Percentiles rank a stretch among this genome's conserved stretches.
Evolutionary conservation across 2,797 vertebrate genomes (phyloP).

Genomic region (Orestias chungarensis): DNA sequence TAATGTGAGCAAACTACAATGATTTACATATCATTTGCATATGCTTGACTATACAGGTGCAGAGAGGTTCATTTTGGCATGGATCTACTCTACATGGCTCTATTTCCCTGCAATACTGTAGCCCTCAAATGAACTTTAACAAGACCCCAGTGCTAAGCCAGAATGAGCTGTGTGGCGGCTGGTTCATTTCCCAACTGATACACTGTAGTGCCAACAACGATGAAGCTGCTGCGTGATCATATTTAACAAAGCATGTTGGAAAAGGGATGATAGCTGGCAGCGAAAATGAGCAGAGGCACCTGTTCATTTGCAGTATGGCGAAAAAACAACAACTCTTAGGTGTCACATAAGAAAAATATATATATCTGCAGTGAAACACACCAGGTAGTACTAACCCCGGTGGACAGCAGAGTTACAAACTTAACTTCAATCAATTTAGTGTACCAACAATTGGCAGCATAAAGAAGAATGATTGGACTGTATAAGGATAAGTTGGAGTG

Average conservation of each 20-base stretch:
- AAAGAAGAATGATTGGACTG: slow-evolving; percentile 20
- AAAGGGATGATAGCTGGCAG: slow-evolving; percentile 46
- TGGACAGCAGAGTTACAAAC: slow-evolving; percentile 8
- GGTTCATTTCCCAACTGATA: slow-evolving; percentile 64
- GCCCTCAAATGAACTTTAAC: slow-evolving; percentile 57
- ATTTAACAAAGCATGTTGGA: slow-evolving; percentile 49
- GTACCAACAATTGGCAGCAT: slow-evolving; percentile 3
- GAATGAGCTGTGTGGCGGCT: slow-evolving; percentile 37
- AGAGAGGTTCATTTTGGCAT: slow-evolving; percentile 42
- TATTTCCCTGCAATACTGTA: slow-evolving; percentile 47
- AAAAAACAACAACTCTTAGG: slow-evolving; percentile 32
- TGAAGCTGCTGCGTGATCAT: slow-evolving; percentile 60
- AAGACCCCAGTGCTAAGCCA: slow-evolving; percentile 42
- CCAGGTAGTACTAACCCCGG: slow-evolving; percentile 19
- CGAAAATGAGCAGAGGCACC: slow-evolving; percentile 43
- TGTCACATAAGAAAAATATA: slow-evolving; percentile 20
- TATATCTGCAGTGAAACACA: slow-evolving; percentile 13
- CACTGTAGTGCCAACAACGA: slow-evolving; percentile 54
- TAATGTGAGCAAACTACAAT: slow-evolving; percentile 21
- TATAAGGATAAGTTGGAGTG: slow-evolving; percentile 29
- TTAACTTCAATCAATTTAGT: neutral
- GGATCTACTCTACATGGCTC: slow-evolving; percentile 27
- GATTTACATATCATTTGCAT: slow-evolving; percentile 49
- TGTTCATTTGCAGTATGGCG: slow-evolving; percentile 22
- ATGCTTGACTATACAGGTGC: slow-evolving; percentile 40